Conservation (phyloP, 53 echinoderm and acorn worm species). For the Luidia sarsii region DNA sequence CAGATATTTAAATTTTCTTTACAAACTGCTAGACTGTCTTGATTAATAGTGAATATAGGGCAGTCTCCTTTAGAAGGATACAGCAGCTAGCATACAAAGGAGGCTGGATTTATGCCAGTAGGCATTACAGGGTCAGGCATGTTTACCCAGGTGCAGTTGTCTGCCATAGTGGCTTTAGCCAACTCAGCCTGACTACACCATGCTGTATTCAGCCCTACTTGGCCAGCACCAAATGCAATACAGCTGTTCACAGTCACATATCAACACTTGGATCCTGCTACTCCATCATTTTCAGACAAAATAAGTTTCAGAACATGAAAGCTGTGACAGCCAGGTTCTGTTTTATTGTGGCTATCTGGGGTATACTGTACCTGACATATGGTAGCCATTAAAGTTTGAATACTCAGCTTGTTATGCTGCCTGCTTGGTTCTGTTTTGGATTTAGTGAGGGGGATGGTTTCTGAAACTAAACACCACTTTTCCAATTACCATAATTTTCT, state of each 20-base stretch:
- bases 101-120: neutral
- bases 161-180: neutral
- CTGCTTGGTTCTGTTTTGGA: too few relatives aligned
- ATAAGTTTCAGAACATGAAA: neutral
- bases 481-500: too few relatives aligned
- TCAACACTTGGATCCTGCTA: slow-evolving; percentile 31
- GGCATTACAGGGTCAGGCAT: slow-evolving; percentile 35
- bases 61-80: too few relatives aligned
- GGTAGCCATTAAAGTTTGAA: too few relatives aligned
- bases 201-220: neutral
- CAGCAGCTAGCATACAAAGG: too few relatives aligned
- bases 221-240: slow-evolving; percentile 19
- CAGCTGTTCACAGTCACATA: slow-evolving; percentile 31
- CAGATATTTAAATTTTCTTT: too few relatives aligned
- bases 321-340: slow-evolving; percentile 2
- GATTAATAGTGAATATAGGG: too few relatives aligned
- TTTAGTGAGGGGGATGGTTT: too few relatives aligned
- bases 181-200: neutral
- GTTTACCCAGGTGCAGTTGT: slow-evolving; percentile 44
- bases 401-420: too few relatives aligned
- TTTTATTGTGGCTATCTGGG: neutral
- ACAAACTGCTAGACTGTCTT: too few relatives aligned
- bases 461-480: too few relatives aligned
- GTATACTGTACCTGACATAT: too few relatives aligned
- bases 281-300: slow-evolving; percentile 43